These are phyloP conservation scores for Galendromus occidentalis DNA, from an alignment of 1,140 invertebrate species.

Conservation along the genomic window DNA sequence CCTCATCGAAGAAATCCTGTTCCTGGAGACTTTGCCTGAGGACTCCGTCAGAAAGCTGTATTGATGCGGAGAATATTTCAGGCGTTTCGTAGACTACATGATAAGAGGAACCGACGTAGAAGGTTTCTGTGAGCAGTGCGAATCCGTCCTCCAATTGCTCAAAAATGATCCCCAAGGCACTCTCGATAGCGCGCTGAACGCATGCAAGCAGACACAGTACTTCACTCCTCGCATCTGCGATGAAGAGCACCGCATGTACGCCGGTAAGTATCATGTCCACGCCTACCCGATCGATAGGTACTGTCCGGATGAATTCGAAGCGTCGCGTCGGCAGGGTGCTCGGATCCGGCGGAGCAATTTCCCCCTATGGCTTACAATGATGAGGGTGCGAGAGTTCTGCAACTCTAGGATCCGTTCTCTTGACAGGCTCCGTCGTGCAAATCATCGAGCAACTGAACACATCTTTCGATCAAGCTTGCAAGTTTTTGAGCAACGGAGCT, in stretches of 20 bases:
- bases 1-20: too few relatives aligned
- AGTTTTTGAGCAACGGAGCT: not conserved
- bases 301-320: too few relatives aligned
- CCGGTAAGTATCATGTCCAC: not conserved
- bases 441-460: not conserved
- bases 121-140: conserved; percentile 10
- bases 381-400: too few relatives aligned
- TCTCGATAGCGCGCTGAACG: not conserved
- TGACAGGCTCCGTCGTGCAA: not conserved
- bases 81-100: conserved; percentile 11
- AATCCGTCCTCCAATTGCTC: not conserved
- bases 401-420: too few relatives aligned
- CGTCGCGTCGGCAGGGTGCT: too few relatives aligned
- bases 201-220: not conserved
- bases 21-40: too few relatives aligned
- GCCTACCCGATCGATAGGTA: too few relatives aligned
- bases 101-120: not conserved
- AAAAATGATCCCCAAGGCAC: not conserved
- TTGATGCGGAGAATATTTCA: not conserved
- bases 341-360: too few relatives aligned
- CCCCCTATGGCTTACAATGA: too few relatives aligned
- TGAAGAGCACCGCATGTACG: not conserved
- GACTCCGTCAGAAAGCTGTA: too few relatives aligned
- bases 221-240: not conserved
- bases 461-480: not conserved